phyloP scores from a whole-genome alignment of 1,140 invertebrate species.

The Drosophila sulfurigaster region DNA sequence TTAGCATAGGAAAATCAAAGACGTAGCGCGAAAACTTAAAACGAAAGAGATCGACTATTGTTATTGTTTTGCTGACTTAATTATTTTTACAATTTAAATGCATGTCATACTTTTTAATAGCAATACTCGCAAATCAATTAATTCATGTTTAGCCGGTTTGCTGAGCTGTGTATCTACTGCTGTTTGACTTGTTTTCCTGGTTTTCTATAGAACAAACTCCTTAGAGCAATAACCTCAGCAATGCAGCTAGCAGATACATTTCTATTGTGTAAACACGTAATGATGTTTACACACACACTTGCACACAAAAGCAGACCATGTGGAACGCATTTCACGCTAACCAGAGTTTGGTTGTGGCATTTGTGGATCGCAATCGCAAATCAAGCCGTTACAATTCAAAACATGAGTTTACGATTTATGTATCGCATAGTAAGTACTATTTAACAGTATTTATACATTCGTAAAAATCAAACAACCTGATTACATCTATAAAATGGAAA shows the following conservation, averaged over 20 bases:
- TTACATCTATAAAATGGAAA: constrained; percentile 6
- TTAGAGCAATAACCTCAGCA: background rate
- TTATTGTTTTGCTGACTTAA: background rate
- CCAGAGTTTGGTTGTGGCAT: background rate
- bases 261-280: background rate
- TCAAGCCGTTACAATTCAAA: constrained; percentile 1
- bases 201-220: background rate
- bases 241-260: background rate
- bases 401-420: background rate
- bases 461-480: background rate
- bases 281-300: background rate
- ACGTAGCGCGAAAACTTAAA: too few species aligned
- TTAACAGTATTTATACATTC: background rate
- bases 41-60: too few species aligned
- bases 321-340: background rate
- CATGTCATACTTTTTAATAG: background rate
- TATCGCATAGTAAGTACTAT: background rate
- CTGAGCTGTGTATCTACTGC: background rate
- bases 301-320: background rate
- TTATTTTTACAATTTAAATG: background rate
- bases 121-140: background rate
- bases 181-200: background rate
- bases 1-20: background rate
- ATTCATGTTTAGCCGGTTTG: background rate
- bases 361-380: background rate